Evolutionary conservation across 2,797 vertebrate species (phyloP).

Genomic region (Lates japonicus): DNA sequence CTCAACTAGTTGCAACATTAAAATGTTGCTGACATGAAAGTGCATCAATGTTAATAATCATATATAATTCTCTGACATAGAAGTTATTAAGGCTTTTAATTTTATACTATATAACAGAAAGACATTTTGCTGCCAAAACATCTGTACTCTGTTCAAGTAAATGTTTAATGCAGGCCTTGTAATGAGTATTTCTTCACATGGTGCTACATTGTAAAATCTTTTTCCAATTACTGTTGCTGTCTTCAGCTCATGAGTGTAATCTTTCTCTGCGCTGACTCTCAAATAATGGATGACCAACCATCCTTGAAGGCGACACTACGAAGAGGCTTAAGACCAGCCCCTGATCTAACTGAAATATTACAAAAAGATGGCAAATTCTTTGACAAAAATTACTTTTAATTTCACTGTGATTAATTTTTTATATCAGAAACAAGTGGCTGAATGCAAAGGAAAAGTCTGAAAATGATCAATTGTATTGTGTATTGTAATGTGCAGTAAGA

Average conservation of each 20-base stretch:
- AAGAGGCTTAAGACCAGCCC: not conserved
- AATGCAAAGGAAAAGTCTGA: not conserved
- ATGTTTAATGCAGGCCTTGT: not conserved
- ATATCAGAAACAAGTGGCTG: not conserved
- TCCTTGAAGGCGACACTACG: slow-evolving; percentile 1
- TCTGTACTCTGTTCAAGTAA: too few relatives aligned
- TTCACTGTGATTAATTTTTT: not conserved
- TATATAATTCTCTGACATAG: not conserved
- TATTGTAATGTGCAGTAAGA: not conserved
- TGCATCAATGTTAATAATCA: not conserved
- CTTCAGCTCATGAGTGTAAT: not conserved
- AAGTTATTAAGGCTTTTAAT: too few relatives aligned
- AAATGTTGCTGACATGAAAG: not conserved
- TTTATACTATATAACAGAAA: not conserved
- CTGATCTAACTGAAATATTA: slow-evolving; percentile 4
- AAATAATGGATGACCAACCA: not conserved
- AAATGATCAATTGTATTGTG: not conserved
- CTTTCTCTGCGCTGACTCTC: slow-evolving; percentile 21
- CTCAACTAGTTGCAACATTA: not conserved
- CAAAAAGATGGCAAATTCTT: not conserved
- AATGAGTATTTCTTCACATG: not conserved
- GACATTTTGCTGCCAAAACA: too few relatives aligned
- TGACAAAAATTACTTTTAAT: not conserved
- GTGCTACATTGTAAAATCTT: not conserved
- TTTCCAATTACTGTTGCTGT: not conserved